A percentile compares a stretch with the other conserved stretches of the same genome.
Conservation (phyloP, 1,140 invertebrate species). For the Drosophila orena region DNA sequence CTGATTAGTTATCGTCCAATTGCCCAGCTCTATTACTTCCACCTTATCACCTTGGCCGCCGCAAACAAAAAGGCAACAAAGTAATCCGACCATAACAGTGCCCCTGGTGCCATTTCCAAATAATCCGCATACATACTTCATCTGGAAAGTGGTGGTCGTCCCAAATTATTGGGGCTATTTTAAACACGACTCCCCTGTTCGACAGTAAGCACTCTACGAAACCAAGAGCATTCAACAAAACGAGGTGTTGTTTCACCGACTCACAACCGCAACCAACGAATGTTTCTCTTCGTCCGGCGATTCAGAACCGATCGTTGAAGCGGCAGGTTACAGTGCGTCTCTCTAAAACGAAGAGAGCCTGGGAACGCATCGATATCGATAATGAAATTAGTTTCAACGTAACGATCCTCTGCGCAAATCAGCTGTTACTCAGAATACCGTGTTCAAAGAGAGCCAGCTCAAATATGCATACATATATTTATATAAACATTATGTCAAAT, state of each 20-base stretch:
- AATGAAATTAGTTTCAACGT: conserved; percentile 33
- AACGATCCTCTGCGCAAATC: conserved; percentile 13
- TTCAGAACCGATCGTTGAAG: neutral
- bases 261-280: conserved; percentile 26
- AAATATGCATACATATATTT: no score
- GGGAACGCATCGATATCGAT: conserved; percentile 11
- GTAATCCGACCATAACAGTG: conserved; percentile 22
- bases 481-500: no score
- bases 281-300: conserved; percentile 18
- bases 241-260: conserved; percentile 12
- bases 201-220: neutral
- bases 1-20: conserved; percentile 72
- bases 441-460: neutral
- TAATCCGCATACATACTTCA: conserved; percentile 6
- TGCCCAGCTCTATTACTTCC: conserved; percentile 59
- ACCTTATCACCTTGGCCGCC: conserved; percentile 53
- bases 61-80: conserved; percentile 24
- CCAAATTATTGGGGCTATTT: conserved; percentile 27
- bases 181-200: conserved; percentile 17
- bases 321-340: conserved; percentile 10
- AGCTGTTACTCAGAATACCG: conserved; percentile 20
- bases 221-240: neutral
- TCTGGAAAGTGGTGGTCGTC: conserved; percentile 9
- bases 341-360: neutral
- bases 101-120: conserved; percentile 8